Base-by-base conservation (phyloP, 64 coral and sea anemone genomes). In the Dendronephthya gigantea region DNA sequence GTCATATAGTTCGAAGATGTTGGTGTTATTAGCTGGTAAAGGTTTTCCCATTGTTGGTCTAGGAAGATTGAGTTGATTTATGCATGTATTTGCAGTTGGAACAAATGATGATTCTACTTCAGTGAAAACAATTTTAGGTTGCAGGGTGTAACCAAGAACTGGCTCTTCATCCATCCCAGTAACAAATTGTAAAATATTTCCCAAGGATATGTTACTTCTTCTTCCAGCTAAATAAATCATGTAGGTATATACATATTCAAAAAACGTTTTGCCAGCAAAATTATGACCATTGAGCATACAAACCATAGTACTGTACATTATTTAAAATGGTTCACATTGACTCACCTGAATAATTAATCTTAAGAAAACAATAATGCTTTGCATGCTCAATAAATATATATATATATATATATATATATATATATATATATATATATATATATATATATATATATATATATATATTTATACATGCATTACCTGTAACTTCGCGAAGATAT, bases 161-260 rank as follows among this genome's bases (percentile, higher is more conserved):
- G 89, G 89, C 70, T 90, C 89, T 81, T 90, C 89, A 86, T 85
- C 62, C 22, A 40, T 52, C 28, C 89, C 89, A 11, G 89, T 90
- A 7, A 90, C 89, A 87, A 90, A 87, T 43, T 68, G 70, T 82
- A 90, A 48, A 51, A 90, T 68, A 36, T 87, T 45, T 17, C 29
- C 69, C 25, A 91, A 79, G n/a, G 47, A 56, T 34, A 86, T 36
- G 19, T 66, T 87, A 27, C 59, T 47, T 58, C 90, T 87, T 69
- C 84, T 81, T 38, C 85, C 90, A 91, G 84, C 90, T 91, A 45
- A 68, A 87, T 86, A 51, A 72, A 38, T 84, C 83, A 28, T 39
- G 49, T 35, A 68, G 10, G 22, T n/a, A 43, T 37, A 19, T 22
- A 43, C 22, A 23, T 45, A n/a, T 74, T 29, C 33, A 35, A 74